Base-by-base conservation (phyloP, 1,140 invertebrate genomes). In the Psix sp. region DNA sequence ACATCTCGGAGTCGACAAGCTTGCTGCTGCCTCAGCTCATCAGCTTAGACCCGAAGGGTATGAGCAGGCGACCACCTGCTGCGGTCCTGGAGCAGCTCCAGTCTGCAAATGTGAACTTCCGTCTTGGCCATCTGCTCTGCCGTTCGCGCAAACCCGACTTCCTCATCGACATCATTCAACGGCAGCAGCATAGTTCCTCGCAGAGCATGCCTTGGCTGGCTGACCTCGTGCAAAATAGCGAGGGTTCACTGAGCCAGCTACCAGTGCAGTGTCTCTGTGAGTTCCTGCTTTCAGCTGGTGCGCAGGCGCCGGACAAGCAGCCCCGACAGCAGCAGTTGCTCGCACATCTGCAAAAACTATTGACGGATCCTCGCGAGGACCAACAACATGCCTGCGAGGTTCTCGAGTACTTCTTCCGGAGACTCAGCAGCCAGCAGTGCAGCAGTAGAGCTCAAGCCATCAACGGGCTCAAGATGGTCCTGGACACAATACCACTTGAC, bases 121-220 rank as follows among this genome's bases (percentile, higher is more conserved):
- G 7, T 90, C 88, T 99, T 20, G 96, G 97, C n/a, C 94, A 97
- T 82, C 88, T 97, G 74, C 88, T 99, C 52, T 99, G 96, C 83
- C 89, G 94, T 13, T 95, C 93, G 66, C 89, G 97, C 11, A 93
- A 94, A 80, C 97, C 97, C 0, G 96, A 98, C 83, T 94, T 98
- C 78, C 88, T 99, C 7, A 86, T 98, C 40, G 95, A 98, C 79
- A 95, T 98, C 38, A 98, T 98, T 81, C 94, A 96, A 71, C 86
- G 95, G 51, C 93, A 89, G 46, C 86, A 87, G 18, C 83, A 93
- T 80, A 95, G 94, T 65, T 93, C 95, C 7, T 93, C 92, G 13
- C 94, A 95, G 66, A 95, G 96, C 14, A 98, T 99, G 96, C 96
- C 97, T 3, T 99, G 97, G 97, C 88, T 99, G 26, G 95, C 96